Evolutionary conservation across 2,797 vertebrate genomes (phyloP).

Genomic region (Protosalanx chinensis): DNA sequence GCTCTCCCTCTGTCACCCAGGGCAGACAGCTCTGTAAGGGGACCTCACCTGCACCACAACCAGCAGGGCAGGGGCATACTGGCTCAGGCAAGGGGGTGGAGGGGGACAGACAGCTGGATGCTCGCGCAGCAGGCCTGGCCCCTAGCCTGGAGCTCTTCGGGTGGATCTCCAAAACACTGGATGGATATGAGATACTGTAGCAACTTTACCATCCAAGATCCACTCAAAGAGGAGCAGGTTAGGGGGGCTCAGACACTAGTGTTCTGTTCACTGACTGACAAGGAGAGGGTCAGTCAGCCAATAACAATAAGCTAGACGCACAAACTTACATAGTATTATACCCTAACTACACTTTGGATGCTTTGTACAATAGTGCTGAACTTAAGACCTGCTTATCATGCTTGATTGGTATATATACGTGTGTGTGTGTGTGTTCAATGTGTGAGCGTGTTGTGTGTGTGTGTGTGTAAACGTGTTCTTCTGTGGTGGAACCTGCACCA

Average conservation of each 20-base stretch:
- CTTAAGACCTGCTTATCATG: slow-evolving; percentile 78
- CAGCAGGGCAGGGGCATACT: slow-evolving; percentile 16
- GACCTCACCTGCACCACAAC: slow-evolving; percentile 44
- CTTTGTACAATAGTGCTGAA: slow-evolving; percentile 77
- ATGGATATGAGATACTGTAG: background rate
- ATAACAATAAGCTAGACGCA: slow-evolving; percentile 57
- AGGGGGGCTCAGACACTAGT: background rate
- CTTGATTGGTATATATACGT: slow-evolving; percentile 65
- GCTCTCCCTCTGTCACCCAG: slow-evolving; percentile 43
- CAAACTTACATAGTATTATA: slow-evolving; percentile 63
- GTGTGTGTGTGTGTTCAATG: slow-evolving; percentile 52
- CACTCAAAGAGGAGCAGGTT: background rate
- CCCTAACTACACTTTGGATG: slow-evolving; percentile 71
- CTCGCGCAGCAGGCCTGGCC: background rate
- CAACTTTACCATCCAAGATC: background rate
- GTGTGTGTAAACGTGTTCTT: slow-evolving; percentile 32
- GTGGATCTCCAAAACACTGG: background rate
- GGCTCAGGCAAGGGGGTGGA: background rate
- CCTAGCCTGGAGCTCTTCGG: background rate
- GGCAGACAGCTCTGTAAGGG: slow-evolving; percentile 49
- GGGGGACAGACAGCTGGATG: background rate
- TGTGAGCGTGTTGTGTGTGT: slow-evolving; percentile 40
- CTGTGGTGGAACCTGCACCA: slow-evolving; percentile 76
- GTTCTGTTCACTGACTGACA: slow-evolving; percentile 44
- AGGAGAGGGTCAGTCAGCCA: slow-evolving; percentile 23